Percentiles rank a stretch among this genome's conserved stretches.
Conservation (phyloP, 2,113 vertebrate genomes). For the Himantopus leucocephalus region DNA sequence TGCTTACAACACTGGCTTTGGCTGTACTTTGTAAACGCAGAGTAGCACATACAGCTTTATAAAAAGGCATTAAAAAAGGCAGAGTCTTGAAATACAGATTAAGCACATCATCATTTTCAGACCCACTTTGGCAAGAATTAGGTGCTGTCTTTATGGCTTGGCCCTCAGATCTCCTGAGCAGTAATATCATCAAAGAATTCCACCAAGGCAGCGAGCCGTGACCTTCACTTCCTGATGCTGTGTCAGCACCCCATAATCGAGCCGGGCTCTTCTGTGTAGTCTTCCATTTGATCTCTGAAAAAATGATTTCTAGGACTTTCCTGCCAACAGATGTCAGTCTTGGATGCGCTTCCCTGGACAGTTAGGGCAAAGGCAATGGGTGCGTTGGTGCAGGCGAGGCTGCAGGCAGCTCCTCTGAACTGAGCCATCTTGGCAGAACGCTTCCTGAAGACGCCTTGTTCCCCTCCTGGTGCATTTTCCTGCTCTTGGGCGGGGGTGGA, state of each 20-base stretch:
- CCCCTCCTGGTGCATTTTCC: neutral
- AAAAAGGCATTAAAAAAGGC: neutral
- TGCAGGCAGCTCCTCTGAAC: neutral
- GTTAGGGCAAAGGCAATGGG: neutral
- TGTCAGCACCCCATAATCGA: neutral
- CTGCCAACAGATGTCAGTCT: neutral
- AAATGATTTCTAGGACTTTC: neutral
- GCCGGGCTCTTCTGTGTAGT: neutral
- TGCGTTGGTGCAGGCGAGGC: accelerated
- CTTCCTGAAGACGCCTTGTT: neutral
- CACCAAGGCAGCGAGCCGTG: neutral
- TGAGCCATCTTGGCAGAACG: neutral
- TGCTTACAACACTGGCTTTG: neutral
- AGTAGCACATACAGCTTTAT: neutral
- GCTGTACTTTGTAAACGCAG: neutral
- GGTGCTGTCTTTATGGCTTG: neutral
- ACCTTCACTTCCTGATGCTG: neutral
- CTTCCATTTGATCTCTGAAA: neutral
- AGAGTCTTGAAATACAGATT: neutral
- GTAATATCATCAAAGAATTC: constrained; percentile 45
- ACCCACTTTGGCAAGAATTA: neutral
- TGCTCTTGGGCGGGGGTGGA: neutral
- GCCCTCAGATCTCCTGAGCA: neutral
- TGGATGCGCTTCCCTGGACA: neutral
- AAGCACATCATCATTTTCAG: neutral